Conservation (phyloP, 2,888 invertebrate genomes). For the Hirtodrosophila cameraria region DNA sequence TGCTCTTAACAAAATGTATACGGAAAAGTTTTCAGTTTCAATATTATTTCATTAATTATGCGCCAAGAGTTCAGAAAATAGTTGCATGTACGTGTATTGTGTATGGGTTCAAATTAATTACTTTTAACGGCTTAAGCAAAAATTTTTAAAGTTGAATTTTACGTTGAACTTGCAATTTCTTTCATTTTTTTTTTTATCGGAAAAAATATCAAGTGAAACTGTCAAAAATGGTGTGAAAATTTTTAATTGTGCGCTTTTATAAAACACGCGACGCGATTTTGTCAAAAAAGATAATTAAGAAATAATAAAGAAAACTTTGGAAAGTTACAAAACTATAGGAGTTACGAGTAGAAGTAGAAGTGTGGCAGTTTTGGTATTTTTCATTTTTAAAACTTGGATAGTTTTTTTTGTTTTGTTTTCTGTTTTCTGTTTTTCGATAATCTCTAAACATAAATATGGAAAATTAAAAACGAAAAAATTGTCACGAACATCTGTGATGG, state of each 20-base stretch:
- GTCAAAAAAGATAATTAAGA: constrained; percentile 55
- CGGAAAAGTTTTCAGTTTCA: constrained; percentile 57
- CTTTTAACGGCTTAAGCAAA: constrained; percentile 5
- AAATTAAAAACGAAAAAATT: constrained; percentile 85
- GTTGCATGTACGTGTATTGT: constrained; percentile 1
- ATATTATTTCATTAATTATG: constrained; percentile 66
- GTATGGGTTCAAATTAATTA: constrained; percentile 13
- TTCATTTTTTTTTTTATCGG: constrained; percentile 10
- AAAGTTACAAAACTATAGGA: constrained; percentile 60
- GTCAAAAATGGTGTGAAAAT: constrained; percentile 42
- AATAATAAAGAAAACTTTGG: constrained; percentile 67
- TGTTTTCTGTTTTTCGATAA: constrained; percentile 33
- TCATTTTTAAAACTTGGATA: constrained; percentile 32
- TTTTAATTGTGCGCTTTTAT: constrained; percentile 18
- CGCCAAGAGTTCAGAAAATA: constrained; percentile 38
- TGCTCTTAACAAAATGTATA: constrained; percentile 41
- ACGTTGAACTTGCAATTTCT: constrained; percentile 21
- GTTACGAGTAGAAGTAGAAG: constrained; percentile 36
- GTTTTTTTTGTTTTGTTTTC: constrained; percentile 12
- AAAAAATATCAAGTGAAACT: constrained; percentile 31
- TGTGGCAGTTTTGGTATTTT: constrained; percentile 37
- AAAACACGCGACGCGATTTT: constrained; percentile 38
- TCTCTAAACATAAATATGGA: constrained; percentile 74
- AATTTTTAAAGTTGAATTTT: constrained; percentile 24
- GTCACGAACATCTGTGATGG: constrained; percentile 99